Evolutionary conservation across 2,888 invertebrate genomes (phyloP), one percentile per base, ranked within the genome.

Genomic region (Agonopterix arenella): DNA sequence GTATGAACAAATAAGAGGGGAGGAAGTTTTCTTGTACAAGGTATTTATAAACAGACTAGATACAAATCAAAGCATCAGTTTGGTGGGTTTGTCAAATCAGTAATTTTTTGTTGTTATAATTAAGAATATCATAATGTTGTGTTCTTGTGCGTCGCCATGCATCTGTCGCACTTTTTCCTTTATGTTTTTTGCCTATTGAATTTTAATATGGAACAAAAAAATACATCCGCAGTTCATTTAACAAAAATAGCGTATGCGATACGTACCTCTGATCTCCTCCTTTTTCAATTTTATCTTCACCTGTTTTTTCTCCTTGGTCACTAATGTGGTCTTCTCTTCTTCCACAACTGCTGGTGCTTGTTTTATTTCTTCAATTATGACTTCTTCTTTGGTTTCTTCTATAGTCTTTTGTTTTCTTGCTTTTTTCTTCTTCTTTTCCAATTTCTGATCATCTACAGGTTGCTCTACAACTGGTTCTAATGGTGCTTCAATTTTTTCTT

Each of bases 261-360:
- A 52, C 65, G 64, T 66, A 75, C 74, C 70, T 71, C 73, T 65
- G 51, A 68, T 70, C 40, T 60, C 61, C 40, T 64, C 60, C 16
- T 61, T 70, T 47, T 63, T 60, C 40, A 59, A 61, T 40, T 68
- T 70, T 60, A 71, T 72, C 53, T 71, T 71, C 11, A 65, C 57
- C 49, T 60, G 50, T 45, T 58, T 76, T 53, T 76, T 66, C 38
- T 71, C 50, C 51, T 58, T 61, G 49, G 58, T 51, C 47, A 60
- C 49, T 44, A 47, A 53, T 53, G 57, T 57, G 53, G 65, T 76
- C 59, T 81, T 78, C 2, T 73, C 60, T 57, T 84, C 73, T 56
- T 80, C 75, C 44, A 77, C 70, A 8, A 62, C 73, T 36, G 48
- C 49, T 54, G 58, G 43, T 61, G 64, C 55, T 50, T 66, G 59